Conservation (phyloP, 2,888 invertebrate genomes). For the Oligia latruncula region DNA sequence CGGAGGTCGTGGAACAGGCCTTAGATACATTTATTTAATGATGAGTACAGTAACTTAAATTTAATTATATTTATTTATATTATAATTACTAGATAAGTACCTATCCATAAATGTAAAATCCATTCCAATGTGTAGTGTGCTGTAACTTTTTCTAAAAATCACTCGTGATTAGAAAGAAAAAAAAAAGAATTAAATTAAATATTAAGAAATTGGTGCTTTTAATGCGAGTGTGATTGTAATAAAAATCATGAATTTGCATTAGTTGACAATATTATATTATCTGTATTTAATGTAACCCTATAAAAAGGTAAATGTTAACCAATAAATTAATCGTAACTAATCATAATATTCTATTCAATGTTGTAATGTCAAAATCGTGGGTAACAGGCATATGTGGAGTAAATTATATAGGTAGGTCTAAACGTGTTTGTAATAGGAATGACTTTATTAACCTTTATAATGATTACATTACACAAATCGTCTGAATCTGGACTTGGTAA, state of each 20-base stretch:
- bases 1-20: background rate
- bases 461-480: background rate
- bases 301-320: conserved; percentile 32
- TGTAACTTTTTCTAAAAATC: conserved; percentile 15
- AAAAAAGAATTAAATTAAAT: conserved; percentile 18
- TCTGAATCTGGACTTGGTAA: background rate
- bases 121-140: conserved; percentile 9
- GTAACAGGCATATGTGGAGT: conserved; percentile 4
- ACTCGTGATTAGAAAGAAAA: background rate
- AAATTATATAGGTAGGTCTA: conserved; percentile 16
- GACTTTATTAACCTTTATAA: conserved; percentile 35
- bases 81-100: background rate
- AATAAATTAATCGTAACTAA: conserved; percentile 30
- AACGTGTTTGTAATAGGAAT: conserved; percentile 40
- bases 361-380: conserved; percentile 62
- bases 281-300: conserved; percentile 52
- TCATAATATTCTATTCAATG: conserved; percentile 30
- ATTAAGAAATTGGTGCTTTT: conserved; percentile 68
- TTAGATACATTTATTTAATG: background rate
- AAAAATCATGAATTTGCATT: conserved; percentile 59
- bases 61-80: background rate
- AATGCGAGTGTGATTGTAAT: conserved; percentile 54
- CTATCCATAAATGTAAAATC: background rate
- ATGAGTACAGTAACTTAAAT: background rate
- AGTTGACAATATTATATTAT: conserved; percentile 66